These are phyloP conservation scores for Calypte anna DNA, from an alignment of 2,113 vertebrate species.

Conservation along the genomic window DNA sequence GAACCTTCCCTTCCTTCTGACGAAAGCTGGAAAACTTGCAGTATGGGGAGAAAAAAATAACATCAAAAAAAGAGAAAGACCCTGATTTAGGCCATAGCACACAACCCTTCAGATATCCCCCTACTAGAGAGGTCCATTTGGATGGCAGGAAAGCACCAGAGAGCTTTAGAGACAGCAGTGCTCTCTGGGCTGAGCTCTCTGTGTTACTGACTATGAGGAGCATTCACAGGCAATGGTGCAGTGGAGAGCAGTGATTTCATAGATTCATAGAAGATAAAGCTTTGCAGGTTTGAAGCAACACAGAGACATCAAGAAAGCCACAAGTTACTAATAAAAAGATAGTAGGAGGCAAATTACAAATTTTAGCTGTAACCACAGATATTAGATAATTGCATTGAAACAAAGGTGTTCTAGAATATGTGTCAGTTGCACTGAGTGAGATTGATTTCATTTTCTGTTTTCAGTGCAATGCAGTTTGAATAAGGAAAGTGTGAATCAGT, in stretches of 20 bases:
- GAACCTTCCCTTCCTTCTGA: neutral
- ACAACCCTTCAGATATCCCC: neutral
- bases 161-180: fast-evolving
- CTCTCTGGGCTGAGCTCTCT: neutral
- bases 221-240: neutral
- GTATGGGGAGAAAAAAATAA: neutral
- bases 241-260: neutral
- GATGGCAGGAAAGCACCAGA: neutral
- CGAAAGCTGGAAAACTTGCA: neutral
- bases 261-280: neutral
- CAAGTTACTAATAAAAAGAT: conserved; percentile 36
- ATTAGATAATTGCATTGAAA: conserved; percentile 22
- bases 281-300: neutral
- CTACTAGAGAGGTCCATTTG: neutral
- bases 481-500: neutral
- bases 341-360: conserved; percentile 17
- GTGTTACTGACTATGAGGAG: neutral
- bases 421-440: neutral
- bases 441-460: conserved; percentile 44
- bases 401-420: neutral
- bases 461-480: neutral
- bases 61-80: neutral
- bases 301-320: conserved; percentile 5
- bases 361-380: conserved; percentile 29
- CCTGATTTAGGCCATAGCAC: neutral